Evolutionary conservation across 2,797 vertebrate species (phyloP).

Genomic region (Pelodytes ibericus): DNA sequence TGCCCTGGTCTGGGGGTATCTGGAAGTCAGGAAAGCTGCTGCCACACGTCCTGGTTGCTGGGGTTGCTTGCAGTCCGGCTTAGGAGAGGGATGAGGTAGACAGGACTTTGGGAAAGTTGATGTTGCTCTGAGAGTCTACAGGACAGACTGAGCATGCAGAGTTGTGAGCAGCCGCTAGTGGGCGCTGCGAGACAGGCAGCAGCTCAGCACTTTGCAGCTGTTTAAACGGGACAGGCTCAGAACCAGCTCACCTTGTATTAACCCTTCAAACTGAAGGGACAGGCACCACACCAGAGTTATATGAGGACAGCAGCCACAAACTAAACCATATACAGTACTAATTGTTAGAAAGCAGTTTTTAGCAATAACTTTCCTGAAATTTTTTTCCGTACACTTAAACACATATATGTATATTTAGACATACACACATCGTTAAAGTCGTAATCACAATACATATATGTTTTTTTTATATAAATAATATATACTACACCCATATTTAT

Average conservation of each 20-base stretch:
- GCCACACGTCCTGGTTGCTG: constrained; percentile 35
- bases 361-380: too few relatives aligned
- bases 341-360: neutral
- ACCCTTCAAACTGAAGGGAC: neutral
- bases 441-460: too few relatives aligned
- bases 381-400: too few relatives aligned
- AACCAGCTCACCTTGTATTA: constrained; percentile 6
- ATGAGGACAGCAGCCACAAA: constrained; percentile 20
- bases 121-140: constrained; percentile 39
- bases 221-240: constrained; percentile 38
- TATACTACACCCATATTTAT: too few relatives aligned
- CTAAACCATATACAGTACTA: neutral
- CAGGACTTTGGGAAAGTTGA: constrained; percentile 66
- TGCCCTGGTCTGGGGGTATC: neutral
- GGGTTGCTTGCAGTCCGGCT: constrained; percentile 27
- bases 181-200: constrained; percentile 73
- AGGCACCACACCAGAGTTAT: neutral
- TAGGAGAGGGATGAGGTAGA: constrained; percentile 54
- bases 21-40: constrained; percentile 22
- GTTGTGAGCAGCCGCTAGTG: constrained; percentile 73
- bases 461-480: too few relatives aligned
- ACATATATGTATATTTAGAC: too few relatives aligned
- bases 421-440: too few relatives aligned
- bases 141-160: constrained; percentile 51
- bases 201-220: neutral